phyloP scores from a whole-genome alignment of 92 coral and sea anemone species.

The Paragorgia papillata region DNA sequence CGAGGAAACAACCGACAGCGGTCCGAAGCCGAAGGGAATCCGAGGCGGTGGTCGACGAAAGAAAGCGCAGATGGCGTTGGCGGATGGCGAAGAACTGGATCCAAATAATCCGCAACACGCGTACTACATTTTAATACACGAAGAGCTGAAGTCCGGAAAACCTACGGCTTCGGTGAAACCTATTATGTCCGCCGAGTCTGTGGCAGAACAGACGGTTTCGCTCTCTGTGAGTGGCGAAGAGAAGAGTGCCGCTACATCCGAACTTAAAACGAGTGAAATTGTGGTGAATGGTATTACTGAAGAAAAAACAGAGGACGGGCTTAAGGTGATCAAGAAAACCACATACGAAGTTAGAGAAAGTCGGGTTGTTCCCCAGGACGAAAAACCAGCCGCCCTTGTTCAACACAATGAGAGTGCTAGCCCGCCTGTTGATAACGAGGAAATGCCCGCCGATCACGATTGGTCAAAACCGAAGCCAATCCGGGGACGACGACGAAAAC shows the following conservation, averaged over 20 bases:
- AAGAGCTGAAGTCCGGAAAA: slow-evolving; percentile 56
- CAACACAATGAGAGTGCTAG: slow-evolving; percentile 5
- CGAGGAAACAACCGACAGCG: slow-evolving; percentile 28
- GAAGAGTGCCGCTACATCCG: background rate
- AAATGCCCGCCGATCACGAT: slow-evolving; percentile 8
- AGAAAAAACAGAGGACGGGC: background rate
- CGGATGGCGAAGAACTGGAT: slow-evolving; percentile 12
- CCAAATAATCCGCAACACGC: slow-evolving; percentile 33
- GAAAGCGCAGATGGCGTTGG: slow-evolving; percentile 41
- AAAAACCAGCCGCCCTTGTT: slow-evolving; percentile 13
- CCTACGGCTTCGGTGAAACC: slow-evolving; percentile 98
- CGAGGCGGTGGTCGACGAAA: slow-evolving; percentile 47
- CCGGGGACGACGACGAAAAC: slow-evolving; percentile 28
- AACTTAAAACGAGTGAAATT: background rate
- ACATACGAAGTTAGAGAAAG: background rate
- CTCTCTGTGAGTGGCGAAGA: background rate
- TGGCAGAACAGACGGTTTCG: slow-evolving; percentile 40
- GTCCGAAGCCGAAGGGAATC: slow-evolving; percentile 44
- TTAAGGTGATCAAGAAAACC: background rate
- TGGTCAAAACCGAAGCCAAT: slow-evolving; percentile 39
- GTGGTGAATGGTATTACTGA: background rate
- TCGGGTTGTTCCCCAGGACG: slow-evolving; percentile 1
- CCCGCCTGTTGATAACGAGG: slow-evolving; percentile 20
- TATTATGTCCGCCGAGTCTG: slow-evolving; percentile 63
- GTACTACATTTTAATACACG: slow-evolving; percentile 42